Evolutionary conservation across 1,140 invertebrate species (phyloP), one percentile per base, ranked within the genome.

Genomic region (Eumaeus atala): DNA sequence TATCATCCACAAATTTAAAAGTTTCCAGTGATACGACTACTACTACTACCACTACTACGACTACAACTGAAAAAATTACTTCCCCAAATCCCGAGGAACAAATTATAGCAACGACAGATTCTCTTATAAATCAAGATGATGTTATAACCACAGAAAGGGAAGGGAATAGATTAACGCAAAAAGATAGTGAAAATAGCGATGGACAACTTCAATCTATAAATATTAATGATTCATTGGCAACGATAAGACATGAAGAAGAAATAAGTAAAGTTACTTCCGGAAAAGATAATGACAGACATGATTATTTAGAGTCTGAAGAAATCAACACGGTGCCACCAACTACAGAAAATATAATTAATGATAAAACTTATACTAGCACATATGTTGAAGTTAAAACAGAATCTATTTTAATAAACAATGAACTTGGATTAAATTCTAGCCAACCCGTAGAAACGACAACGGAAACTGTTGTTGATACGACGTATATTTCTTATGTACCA

Each of bases 321-420:
- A 14, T 9, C 3, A 17, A 44, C 17, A 44, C 14, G 16, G 40
- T 9, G 17, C 16, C 5, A 14, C 16, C 8, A 17, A 9, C 40
- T 14, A 17, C 40, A 16, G 40, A 44, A 17, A 44, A 16, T 17
- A 58, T 51, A 16, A 66, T 49, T 40, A 60, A 62, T 52, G 59
- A 61, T 40, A 53, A 58, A 10, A 51, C 62, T 28, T 71, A 70
- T 9, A 61, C 56, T 33, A 72, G 67, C 59, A 56, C 58, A 0
- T 11, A 61, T 54, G 64, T 54, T 38, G 76, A 77, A 66, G 75
- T 73, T 6, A 58, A 56, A 9, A 79, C 70, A 12, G 48, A 36
- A 42, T 54, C 60, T 61, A 75, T 75, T 16, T 44, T 44, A 17
- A 9, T 14, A 1, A 44, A 44, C 14, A 14, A 44, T 9, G 16